phyloP scores from a whole-genome alignment of 2,797 vertebrate genomes.

The Pteropus rufus region DNA sequence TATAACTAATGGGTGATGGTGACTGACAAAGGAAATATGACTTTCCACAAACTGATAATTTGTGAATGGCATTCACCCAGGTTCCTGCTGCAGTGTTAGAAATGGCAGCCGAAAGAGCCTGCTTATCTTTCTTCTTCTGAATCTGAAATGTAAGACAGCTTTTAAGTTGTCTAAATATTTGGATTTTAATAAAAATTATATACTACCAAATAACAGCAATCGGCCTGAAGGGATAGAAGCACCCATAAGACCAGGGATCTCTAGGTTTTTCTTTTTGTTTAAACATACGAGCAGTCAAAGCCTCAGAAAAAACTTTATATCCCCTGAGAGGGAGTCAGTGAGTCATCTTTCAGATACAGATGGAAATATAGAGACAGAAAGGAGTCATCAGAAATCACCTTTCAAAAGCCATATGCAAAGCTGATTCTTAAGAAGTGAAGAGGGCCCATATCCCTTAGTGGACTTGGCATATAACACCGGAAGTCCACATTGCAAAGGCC shows the following conservation, averaged over 20 bases:
- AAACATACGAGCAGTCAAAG: neutral
- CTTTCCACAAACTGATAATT: neutral
- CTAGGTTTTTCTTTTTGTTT: neutral
- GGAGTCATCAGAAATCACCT: neutral
- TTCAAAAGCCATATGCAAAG: neutral
- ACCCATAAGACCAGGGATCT: neutral
- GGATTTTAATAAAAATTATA: neutral
- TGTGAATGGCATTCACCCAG: neutral
- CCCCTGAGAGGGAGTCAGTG: neutral
- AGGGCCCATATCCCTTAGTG: rapidly evolving
- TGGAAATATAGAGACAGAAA: neutral
- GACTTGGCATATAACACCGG: neutral
- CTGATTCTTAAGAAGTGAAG: neutral
- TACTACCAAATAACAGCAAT: neutral
- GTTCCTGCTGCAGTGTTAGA: neutral
- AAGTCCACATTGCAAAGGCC: neutral
- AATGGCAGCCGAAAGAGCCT: neutral
- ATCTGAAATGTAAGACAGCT: neutral
- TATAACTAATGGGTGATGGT: rapidly evolving
- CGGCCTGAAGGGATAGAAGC: neutral
- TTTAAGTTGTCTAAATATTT: neutral
- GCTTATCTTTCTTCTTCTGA: neutral
- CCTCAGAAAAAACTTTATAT: neutral
- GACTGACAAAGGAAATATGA: neutral
- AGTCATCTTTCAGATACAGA: neutral